Conservation (phyloP, 2,797 vertebrate species). For the Sebastes diploproa region DNA sequence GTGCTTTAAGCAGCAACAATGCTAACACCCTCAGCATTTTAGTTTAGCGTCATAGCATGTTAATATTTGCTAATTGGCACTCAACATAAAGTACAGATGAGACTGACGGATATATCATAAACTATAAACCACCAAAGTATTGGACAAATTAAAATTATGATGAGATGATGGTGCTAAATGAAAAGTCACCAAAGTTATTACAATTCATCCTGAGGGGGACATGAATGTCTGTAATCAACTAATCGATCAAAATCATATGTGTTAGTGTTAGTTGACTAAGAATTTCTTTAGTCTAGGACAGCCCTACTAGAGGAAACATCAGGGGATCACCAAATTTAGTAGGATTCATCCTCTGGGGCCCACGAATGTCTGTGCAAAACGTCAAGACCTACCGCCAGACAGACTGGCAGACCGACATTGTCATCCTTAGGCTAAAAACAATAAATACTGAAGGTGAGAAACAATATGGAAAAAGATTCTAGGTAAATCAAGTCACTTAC, state of each 20-base stretch:
- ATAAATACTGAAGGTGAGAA: background rate
- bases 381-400: background rate
- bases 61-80: background rate
- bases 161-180: no score
- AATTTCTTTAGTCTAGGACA: no score
- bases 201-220: background rate
- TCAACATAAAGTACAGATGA: background rate
- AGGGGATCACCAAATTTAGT: background rate
- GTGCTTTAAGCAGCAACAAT: background rate
- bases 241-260: no score
- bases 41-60: background rate
- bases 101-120: background rate
- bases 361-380: background rate
- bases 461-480: background rate
- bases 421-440: background rate
- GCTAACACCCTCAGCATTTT: background rate
- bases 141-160: background rate
- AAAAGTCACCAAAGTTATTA: no score
- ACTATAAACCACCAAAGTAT: background rate
- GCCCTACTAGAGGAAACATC: no score
- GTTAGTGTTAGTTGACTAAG: no score
- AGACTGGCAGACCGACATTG: background rate
- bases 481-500: constrained; percentile 79
- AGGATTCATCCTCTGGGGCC: background rate
- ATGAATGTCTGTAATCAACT: background rate